Evolutionary conservation across 2,113 vertebrate genomes (phyloP).

Genomic region (Shinisaurus crocodilurus): DNA sequence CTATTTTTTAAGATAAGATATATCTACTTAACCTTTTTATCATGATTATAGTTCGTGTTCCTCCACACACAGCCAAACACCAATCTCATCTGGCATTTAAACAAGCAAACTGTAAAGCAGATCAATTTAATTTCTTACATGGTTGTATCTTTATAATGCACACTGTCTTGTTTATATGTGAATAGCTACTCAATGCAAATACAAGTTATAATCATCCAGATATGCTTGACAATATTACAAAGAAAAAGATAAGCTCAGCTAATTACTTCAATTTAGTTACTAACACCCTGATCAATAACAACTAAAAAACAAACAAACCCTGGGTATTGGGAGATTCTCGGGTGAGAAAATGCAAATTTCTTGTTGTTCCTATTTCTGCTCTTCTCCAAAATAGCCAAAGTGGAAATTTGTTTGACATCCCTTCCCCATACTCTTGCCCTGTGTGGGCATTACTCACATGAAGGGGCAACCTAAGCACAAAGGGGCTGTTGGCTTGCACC

Average conservation of each 20-base stretch:
- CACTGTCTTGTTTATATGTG: background rate
- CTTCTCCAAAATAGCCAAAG: background rate
- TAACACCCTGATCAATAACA: background rate
- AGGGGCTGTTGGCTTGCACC: too few relatives aligned
- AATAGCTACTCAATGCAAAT: background rate
- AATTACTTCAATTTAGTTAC: background rate
- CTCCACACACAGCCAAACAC: background rate
- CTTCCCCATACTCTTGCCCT: too few relatives aligned
- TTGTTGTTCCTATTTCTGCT: background rate
- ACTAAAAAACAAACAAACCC: background rate
- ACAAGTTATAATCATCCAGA: background rate
- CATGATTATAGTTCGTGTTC: background rate
- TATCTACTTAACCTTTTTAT: background rate
- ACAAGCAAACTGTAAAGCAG: background rate
- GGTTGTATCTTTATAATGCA: background rate
- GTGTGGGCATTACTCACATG: too few relatives aligned
- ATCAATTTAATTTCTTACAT: background rate
- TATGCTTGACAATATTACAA: background rate
- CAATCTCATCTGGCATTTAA: background rate
- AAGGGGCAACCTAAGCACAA: too few relatives aligned
- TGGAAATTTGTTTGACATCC: background rate
- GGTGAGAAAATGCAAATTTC: background rate
- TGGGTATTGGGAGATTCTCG: too few relatives aligned
- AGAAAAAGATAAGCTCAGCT: background rate
- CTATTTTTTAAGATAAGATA: conserved; percentile 19